phyloP scores from a whole-genome alignment of 2,113 vertebrate species.

The Lagenorhynchus albirostris region DNA sequence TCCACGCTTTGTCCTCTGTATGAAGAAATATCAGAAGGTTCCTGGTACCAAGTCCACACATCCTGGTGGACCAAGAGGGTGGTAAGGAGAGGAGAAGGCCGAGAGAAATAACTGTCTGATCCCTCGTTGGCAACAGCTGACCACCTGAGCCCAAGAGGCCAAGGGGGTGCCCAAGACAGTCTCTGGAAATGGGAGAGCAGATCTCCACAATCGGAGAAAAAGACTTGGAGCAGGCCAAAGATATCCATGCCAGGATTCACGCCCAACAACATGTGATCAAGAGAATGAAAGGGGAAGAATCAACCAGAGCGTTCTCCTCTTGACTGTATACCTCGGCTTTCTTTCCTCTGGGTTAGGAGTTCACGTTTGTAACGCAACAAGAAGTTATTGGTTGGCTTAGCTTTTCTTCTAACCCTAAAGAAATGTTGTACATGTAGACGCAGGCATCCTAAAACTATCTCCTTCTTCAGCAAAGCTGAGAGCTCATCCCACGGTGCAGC shows the following conservation, averaged over 20 bases:
- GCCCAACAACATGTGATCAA: not conserved
- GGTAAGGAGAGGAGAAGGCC: accelerated
- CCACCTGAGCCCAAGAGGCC: not conserved
- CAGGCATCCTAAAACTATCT: conserved; percentile 1
- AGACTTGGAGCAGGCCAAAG: no score
- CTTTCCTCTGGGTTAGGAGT: conserved; percentile 51
- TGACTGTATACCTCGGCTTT: not conserved
- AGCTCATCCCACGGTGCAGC: not conserved
- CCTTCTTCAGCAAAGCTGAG: not conserved
- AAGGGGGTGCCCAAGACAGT: not conserved
- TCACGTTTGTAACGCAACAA: conserved; percentile 42
- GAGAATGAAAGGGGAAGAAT: not conserved
- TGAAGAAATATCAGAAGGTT: not conserved
- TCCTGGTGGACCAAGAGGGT: not conserved
- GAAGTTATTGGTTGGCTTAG: conserved; percentile 43
- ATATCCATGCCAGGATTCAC: not conserved
- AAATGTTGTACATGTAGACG: conserved; percentile 29
- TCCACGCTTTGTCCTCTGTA: not conserved
- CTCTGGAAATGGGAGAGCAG: not conserved
- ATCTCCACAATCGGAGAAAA: accelerated
- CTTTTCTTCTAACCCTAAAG: conserved; percentile 52
- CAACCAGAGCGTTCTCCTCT: accelerated
- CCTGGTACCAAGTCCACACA: not conserved
- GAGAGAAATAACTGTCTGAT: not conserved
- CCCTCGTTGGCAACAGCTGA: not conserved